Base-by-base conservation (phyloP, 2,113 vertebrate species). In the Cisticola juncidis region DNA sequence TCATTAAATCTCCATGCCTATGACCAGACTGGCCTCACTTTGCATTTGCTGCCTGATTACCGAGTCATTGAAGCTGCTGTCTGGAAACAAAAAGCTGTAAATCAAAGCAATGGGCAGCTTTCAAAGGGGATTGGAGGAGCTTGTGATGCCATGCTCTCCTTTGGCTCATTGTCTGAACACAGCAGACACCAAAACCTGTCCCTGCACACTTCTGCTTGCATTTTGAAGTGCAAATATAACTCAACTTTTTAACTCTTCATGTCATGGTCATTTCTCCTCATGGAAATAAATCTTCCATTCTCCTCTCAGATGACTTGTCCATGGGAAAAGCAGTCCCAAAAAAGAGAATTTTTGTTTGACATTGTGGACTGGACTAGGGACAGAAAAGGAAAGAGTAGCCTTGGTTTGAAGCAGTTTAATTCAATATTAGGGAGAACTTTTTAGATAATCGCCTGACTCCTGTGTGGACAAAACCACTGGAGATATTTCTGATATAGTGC, bases 1-100 rank as follows among this genome's bases (percentile, higher is more conserved):
- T 97, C 80, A n/a, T 97, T 94, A 96, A 86, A 93, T 77, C 91
- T 90, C 81, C 48, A 26, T 56, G 88, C 88, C 81, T 54, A 33
- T 92, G 94, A 96, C 84, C 92, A 88, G 76, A 64, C 33, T 86
- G 82, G 47, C 92, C 89, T 82, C 83, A 42, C 74, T 94, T 88
- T 88, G 69, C 36, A 40, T 88, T 95, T 78, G 36, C 35, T 86
- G 90, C 91, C 94, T 97, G 95, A 90, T 95, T 94, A 81, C 65
- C 1, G 16, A 92, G 84, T 76, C 90, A 90, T 13, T 65, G 82
- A 48, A 94, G 62, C 35, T 73, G 70, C 48, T 3, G 5, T 58
- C 81, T 82, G 87, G 91, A 94, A 96, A 95, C 71, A 93, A 90
- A 92, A 88, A 60, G 68, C 79, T 53, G 72, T 83, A 93, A 94